phyloP scores from a whole-genome alignment of 2,113 vertebrate species.

The Microcebus ravelobensis region DNA sequence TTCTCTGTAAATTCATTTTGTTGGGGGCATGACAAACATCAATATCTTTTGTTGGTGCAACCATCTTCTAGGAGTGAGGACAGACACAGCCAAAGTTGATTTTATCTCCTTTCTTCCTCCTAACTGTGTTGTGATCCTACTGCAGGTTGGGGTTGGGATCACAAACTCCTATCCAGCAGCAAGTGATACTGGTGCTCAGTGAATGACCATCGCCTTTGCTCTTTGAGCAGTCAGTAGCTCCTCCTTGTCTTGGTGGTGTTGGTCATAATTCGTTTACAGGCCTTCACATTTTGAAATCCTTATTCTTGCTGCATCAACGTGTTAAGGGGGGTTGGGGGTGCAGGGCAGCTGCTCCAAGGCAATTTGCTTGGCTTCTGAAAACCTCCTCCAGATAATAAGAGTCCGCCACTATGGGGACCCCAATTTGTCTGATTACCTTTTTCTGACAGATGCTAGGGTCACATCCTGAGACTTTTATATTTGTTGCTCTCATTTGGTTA shows the following conservation, averaged over 20 bases:
- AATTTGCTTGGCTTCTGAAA: conserved; percentile 65
- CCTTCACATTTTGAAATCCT: conserved; percentile 73
- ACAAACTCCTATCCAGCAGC: neutral
- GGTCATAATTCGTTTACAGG: conserved; percentile 54
- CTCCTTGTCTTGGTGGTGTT: neutral
- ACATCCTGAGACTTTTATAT: conserved; percentile 48
- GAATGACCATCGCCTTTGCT: neutral
- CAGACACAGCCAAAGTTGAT: neutral
- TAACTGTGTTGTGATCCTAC: neutral
- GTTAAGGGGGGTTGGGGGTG: neutral
- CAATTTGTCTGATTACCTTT: conserved; percentile 56
- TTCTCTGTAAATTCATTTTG: neutral
- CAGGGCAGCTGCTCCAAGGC: neutral
- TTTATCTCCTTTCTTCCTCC: neutral
- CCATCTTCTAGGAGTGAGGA: neutral
- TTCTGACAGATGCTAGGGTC: conserved; percentile 31
- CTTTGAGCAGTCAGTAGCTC: neutral
- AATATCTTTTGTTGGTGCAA: neutral
- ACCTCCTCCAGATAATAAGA: conserved; percentile 52
- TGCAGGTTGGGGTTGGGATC: neutral
- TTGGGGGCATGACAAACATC: neutral
- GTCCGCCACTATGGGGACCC: neutral
- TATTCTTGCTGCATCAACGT: conserved; percentile 34
- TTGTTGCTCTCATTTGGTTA: conserved; percentile 62
- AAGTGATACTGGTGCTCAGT: neutral